Evolutionary conservation across 2,797 vertebrate genomes (phyloP).

Genomic region (Nannoperca obscura): DNA sequence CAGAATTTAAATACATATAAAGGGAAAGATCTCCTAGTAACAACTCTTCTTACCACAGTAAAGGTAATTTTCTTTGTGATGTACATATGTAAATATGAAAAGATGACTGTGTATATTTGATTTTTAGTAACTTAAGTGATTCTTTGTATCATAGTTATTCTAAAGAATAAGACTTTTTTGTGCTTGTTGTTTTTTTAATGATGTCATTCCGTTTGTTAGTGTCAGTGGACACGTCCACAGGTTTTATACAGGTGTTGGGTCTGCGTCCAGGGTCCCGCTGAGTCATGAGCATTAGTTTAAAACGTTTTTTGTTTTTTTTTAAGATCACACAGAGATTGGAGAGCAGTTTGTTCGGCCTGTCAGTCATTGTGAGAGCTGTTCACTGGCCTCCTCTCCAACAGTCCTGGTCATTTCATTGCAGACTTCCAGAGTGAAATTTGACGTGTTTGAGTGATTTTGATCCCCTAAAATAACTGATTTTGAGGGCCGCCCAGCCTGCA

Average conservation of each 20-base stretch:
- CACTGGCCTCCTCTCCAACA: too few relatives aligned
- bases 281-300: constrained; percentile 58
- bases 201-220: constrained; percentile 91
- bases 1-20: constrained; percentile 72
- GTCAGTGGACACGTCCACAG: constrained; percentile 60
- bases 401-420: constrained; percentile 10
- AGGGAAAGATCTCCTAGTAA: constrained; percentile 71
- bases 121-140: constrained; percentile 94
- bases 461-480: neutral
- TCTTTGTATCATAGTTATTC: constrained; percentile 84
- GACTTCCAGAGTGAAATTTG: neutral
- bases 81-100: constrained; percentile 96
- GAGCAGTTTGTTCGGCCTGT: constrained; percentile 24
- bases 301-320: too few relatives aligned
- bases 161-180: constrained; percentile 68
- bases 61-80: constrained; percentile 84
- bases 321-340: constrained; percentile 1
- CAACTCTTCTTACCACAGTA: constrained; percentile 76
- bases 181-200: constrained; percentile 72
- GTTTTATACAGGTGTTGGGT: constrained; percentile 61
- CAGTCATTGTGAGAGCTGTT: neutral
- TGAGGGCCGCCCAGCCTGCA: too few relatives aligned
- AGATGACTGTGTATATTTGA: constrained; percentile 98
- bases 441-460: neutral
- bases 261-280: constrained; percentile 48